Conservation (phyloP, 2,797 vertebrate genomes). For the Bovichtus diacanthus region DNA sequence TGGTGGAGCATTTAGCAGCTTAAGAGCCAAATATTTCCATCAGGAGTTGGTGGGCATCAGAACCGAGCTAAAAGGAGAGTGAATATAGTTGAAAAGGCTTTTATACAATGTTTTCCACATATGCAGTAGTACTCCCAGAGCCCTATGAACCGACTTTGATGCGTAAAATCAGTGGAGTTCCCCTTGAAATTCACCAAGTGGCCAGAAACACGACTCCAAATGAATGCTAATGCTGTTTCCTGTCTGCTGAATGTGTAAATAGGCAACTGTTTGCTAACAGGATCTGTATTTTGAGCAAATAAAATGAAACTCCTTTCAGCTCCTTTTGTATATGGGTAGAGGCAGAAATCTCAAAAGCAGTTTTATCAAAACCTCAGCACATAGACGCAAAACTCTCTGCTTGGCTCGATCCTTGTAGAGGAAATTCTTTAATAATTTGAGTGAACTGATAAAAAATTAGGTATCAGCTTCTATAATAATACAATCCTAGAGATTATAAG, state of each 20-base stretch:
- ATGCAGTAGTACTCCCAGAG: neutral
- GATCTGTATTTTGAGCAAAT: neutral
- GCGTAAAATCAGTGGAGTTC: no score
- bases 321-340: neutral
- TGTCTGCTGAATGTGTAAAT: no score
- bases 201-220: neutral
- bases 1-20: neutral
- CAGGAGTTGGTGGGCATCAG: neutral
- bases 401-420: neutral
- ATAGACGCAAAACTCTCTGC: neutral
- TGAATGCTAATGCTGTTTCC: no score
- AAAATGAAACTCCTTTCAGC: neutral
- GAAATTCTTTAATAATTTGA: neutral
- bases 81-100: neutral
- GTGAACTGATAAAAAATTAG: neutral
- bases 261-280: neutral
- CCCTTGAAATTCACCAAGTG: neutral
- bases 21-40: no score
- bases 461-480: neutral
- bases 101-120: neutral
- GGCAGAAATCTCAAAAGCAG: neutral
- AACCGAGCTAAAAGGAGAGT: neutral
- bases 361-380: neutral
- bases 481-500: neutral
- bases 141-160: slow-evolving; percentile 1